Evolutionary conservation across 2,797 vertebrate species (phyloP).

Genomic region (Epinephelus coioides): DNA sequence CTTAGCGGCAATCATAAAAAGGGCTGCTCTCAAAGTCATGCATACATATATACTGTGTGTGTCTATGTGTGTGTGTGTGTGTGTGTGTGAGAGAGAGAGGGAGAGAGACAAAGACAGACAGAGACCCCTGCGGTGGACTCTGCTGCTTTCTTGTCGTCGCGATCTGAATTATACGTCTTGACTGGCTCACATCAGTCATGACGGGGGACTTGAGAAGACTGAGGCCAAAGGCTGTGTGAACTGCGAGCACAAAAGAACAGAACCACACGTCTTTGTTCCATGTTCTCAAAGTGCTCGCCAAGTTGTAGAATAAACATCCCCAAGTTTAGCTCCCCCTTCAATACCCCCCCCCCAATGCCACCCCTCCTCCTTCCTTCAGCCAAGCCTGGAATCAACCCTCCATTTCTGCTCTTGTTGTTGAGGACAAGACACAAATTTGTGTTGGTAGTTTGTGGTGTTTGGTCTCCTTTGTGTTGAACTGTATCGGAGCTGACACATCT

Average conservation of each 20-base stretch:
- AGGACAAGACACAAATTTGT: conserved; percentile 64
- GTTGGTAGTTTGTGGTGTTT: conserved; percentile 65
- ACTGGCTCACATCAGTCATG: conserved; percentile 72
- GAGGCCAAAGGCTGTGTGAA: conserved; percentile 74
- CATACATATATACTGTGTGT: conserved; percentile 52
- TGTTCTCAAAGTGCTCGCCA: conserved; percentile 65
- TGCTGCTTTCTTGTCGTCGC: conserved; percentile 55
- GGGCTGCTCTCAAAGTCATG: conserved; percentile 60
- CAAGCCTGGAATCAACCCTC: conserved; percentile 42
- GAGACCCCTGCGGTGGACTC: conserved; percentile 60
- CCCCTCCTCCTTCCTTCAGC: conserved; percentile 22
- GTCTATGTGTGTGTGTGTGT: neutral
- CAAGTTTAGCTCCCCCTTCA: conserved; percentile 58
- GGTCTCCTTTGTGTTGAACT: conserved; percentile 65
- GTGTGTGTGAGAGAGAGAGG: conserved; percentile 19
- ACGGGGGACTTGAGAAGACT: conserved; percentile 62
- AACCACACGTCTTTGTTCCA: conserved; percentile 65
- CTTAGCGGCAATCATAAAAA: conserved; percentile 72
- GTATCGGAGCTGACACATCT: conserved; percentile 69
- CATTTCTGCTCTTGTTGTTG: conserved; percentile 41
- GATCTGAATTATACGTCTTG: conserved; percentile 66
- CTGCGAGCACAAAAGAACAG: conserved; percentile 67
- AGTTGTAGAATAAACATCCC: conserved; percentile 78
- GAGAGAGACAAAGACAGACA: conserved; percentile 29
- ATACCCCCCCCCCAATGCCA: neutral